Evolutionary conservation across 2,797 vertebrate species (phyloP).

Genomic region (Pelobates cultripes): DNA sequence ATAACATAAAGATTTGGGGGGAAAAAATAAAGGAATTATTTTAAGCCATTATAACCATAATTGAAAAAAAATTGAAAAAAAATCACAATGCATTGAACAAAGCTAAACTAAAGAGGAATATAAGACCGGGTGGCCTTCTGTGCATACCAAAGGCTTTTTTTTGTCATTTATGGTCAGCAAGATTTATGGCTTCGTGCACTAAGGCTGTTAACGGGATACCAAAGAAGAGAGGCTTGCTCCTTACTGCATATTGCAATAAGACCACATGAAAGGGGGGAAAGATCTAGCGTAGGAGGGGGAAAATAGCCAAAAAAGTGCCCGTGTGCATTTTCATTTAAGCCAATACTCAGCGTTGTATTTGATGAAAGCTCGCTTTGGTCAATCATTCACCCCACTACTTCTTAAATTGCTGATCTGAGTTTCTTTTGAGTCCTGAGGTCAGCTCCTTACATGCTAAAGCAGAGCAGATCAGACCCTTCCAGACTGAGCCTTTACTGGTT

Average conservation of each 20-base stretch:
- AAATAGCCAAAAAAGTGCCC: constrained; percentile 78
- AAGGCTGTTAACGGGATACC: constrained; percentile 86
- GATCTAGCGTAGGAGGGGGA: constrained; percentile 86
- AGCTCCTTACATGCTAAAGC: constrained; percentile 12
- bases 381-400: constrained; percentile 93
- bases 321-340: constrained; percentile 81
- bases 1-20: constrained; percentile 69
- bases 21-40: constrained; percentile 51
- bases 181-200: constrained; percentile 87
- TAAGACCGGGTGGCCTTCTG: constrained; percentile 81
- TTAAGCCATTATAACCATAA: no score
- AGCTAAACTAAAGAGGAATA: constrained; percentile 74
- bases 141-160: constrained; percentile 82
- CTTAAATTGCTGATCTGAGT: constrained; percentile 85
- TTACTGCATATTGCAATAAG: constrained; percentile 75
- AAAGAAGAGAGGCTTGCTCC: constrained; percentile 82
- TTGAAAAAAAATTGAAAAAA: constrained; percentile 56
- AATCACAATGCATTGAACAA: constrained; percentile 69
- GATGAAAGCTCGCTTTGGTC: constrained; percentile 77
- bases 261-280: constrained; percentile 77
- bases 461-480: neutral
- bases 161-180: constrained; percentile 87
- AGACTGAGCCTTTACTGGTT: constrained; percentile 3
- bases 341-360: constrained; percentile 69
- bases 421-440: constrained; percentile 56